A percentile compares a stretch with the other conserved stretches of the same genome.
Conservation (phyloP, 2,888 invertebrate genomes). For the Saturnia pavonia region DNA sequence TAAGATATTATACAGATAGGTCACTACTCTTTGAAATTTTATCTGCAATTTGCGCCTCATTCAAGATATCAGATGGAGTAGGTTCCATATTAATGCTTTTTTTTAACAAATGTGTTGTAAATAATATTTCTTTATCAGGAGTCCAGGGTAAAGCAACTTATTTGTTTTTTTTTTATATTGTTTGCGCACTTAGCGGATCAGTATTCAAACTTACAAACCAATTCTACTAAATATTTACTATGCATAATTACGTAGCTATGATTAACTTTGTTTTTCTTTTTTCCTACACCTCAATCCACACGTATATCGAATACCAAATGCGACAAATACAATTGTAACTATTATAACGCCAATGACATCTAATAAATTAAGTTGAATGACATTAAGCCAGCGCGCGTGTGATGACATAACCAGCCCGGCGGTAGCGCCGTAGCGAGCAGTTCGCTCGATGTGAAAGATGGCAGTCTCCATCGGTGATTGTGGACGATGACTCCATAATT, state of each 20-base stretch:
- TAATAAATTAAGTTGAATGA: constrained; percentile 37
- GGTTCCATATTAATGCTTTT: no score
- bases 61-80: no score
- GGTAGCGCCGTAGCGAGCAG: constrained; percentile 37
- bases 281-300: constrained; percentile 15
- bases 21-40: no score
- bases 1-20: no score
- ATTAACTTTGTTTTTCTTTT: constrained; percentile 29
- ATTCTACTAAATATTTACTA: no score
- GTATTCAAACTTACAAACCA: no score
- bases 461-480: constrained; percentile 51
- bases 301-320: constrained; percentile 11
- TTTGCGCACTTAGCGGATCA: no score
- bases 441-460: constrained; percentile 47
- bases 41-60: no score
- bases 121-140: no score
- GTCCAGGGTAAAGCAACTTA: no score
- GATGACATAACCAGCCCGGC: constrained; percentile 41
- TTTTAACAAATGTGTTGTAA: no score
- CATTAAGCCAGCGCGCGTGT: constrained; percentile 35
- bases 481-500: constrained; percentile 46
- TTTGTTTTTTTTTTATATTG: no score
- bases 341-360: constrained; percentile 36
- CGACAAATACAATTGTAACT: constrained; percentile 5
- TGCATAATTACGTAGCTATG: not conserved